Conservation (phyloP, 2,797 vertebrate genomes). For the Crocodylus rhombifer region DNA sequence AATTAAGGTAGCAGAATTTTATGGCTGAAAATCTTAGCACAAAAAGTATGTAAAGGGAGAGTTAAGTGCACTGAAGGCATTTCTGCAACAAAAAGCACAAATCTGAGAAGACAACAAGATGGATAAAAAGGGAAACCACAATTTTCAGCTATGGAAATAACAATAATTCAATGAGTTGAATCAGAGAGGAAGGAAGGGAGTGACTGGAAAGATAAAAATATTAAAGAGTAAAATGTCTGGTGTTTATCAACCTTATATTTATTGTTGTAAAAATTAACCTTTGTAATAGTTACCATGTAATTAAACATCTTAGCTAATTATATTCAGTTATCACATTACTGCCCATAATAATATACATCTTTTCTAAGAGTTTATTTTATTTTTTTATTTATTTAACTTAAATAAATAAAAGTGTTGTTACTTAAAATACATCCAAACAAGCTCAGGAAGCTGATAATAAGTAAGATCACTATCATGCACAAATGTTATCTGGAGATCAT, state of each 20-base stretch:
- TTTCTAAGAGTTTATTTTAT: constrained; percentile 1
- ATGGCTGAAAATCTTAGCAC: not conserved
- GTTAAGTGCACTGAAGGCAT: not conserved
- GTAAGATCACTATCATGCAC: not conserved
- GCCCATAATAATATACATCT: constrained; percentile 28
- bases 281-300: constrained; percentile 47
- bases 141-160: constrained; percentile 27
- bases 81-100: not conserved
- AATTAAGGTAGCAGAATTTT: not conserved
- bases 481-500: constrained; percentile 4
- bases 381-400: constrained; percentile 35
- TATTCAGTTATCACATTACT: constrained; percentile 35
- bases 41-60: constrained; percentile 14
- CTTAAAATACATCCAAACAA: not conserved
- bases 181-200: not conserved
- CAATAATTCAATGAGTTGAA: constrained; percentile 4
- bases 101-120: not conserved
- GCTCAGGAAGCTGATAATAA: constrained; percentile 1
- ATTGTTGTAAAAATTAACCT: constrained; percentile 49
- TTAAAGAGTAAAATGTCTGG: not conserved
- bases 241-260: constrained; percentile 18
- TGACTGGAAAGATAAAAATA: constrained; percentile 5
- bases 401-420: not conserved
- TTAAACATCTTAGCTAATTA: constrained; percentile 61
- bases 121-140: not conserved